phyloP scores from a whole-genome alignment of 2,888 invertebrate genomes.

The Pristionchus entomophagus region DNA sequence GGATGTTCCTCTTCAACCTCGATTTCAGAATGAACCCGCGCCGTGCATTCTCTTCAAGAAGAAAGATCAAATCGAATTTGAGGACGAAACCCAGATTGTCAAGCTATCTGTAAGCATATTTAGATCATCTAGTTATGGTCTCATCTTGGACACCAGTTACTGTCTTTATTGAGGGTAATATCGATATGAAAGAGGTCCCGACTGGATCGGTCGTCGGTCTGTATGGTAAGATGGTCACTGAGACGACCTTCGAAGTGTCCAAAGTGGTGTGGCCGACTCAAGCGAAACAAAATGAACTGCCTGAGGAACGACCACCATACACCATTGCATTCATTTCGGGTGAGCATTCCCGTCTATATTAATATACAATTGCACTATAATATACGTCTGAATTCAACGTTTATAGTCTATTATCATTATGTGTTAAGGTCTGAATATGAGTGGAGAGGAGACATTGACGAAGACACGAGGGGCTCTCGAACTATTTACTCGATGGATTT shows the following conservation, averaged over 20 bases:
- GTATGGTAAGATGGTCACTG: conserved; percentile 19
- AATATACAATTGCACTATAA: background rate
- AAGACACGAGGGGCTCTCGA: conserved; percentile 8
- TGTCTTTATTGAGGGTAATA: conserved; percentile 18
- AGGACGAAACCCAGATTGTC: conserved; percentile 44
- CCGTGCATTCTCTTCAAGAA: background rate
- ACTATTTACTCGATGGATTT: conserved; percentile 17
- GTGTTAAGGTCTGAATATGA: conserved; percentile 26
- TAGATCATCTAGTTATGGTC: background rate
- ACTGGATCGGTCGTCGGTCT: conserved; percentile 36
- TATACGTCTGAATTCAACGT: too few relatives aligned
- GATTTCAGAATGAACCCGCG: background rate
- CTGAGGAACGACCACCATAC: background rate
- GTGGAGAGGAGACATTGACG: background rate
- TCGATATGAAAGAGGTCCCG: background rate
- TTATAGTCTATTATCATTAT: background rate
- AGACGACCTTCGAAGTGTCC: background rate
- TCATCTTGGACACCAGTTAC: background rate
- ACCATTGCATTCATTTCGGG: conserved; percentile 36
- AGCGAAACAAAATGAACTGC: background rate
- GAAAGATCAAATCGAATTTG: conserved; percentile 19
- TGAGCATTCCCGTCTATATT: background rate
- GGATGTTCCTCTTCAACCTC: background rate
- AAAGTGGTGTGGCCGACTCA: conserved; percentile 1
- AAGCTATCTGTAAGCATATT: background rate